Evolutionary conservation across 2,113 vertebrate genomes (phyloP), one percentile per base, ranked within the genome.

Genomic region (Campylorhamphus procurvoides): DNA sequence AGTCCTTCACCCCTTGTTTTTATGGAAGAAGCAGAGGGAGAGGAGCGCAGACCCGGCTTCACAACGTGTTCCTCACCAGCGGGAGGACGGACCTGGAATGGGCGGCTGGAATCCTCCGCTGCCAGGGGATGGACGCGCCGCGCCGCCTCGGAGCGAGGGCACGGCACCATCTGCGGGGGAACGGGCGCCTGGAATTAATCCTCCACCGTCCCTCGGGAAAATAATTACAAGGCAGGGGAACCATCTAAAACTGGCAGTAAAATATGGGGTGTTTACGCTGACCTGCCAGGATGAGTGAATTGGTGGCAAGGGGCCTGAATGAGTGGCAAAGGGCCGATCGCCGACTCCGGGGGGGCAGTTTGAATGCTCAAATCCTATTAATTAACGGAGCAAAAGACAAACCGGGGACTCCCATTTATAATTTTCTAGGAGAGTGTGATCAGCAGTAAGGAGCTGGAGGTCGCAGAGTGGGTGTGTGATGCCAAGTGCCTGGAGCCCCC

Each of bases 371-470:
- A 31, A 60, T 90, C 60, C 86, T 44, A n/a, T 94, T 92, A 94
- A 80, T 93, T 90, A 94, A 87, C 56, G 20, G 22, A 84, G 77
- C 4, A 1, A 91, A 55, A 95, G 89, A 25, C 69, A 81, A 91
- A 6, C 33, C 0, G 4, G 69, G 68, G 87, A 78, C 68, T 94
- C 75, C 71, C 53, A 10, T 73, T 50, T 40, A 25, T 80, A 12
- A 44, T 91, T 93, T 90, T 60, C 75, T 39, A 9, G 92, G 84
- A 84, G 42, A 4, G 1, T 1, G 42, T 42, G 53, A 37, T 7
- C 64, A 42, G 4, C 84, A 59, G 81, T 2, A 10, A 46, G 73
- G 64, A 86, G 68, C 42, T 39, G 39, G 44, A 66, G 55, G 76
- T 82, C 40, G 13, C 10, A 12, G 35, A 18, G 60, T 55, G 35